Evolutionary conservation across 1,140 invertebrate species (phyloP).

Genomic region (Sitobion miscanthi): DNA sequence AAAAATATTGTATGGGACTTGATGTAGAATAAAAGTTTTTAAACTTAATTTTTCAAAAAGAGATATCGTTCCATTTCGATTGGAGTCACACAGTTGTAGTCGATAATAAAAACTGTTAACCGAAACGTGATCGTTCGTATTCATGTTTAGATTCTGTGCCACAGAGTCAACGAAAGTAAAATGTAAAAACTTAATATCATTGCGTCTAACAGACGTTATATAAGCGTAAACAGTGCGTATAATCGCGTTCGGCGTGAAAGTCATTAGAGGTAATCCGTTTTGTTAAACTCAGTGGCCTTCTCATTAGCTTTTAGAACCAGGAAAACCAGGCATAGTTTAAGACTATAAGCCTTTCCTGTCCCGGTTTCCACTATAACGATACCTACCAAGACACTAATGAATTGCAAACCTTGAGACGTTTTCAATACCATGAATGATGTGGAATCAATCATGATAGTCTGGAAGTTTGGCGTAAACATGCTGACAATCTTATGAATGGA

Average conservation of each 20-base stretch:
- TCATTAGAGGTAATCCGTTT: conserved; percentile 20
- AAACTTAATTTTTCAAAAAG: background rate
- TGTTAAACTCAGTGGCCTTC: background rate
- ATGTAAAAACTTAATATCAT: background rate
- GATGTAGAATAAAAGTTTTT: too few relatives aligned
- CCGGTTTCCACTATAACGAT: background rate
- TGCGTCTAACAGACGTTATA: background rate
- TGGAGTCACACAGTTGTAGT: background rate
- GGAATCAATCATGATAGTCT: conserved; percentile 8
- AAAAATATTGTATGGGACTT: too few relatives aligned
- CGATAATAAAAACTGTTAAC: background rate
- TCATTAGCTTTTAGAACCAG: conserved; percentile 15
- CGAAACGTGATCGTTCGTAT: background rate
- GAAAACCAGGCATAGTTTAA: background rate
- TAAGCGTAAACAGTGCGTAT: background rate
- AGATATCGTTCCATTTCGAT: background rate
- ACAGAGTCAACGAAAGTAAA: background rate
- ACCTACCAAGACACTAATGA: background rate
- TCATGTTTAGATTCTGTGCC: background rate
- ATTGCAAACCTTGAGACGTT: conserved; percentile 2
- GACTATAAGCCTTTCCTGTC: background rate
- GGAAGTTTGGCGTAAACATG: background rate
- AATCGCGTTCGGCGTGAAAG: background rate
- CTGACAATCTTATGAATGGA: background rate
- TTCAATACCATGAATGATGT: background rate